phyloP scores from a whole-genome alignment of 2,888 invertebrate species.

The Dynastes hyllus region DNA sequence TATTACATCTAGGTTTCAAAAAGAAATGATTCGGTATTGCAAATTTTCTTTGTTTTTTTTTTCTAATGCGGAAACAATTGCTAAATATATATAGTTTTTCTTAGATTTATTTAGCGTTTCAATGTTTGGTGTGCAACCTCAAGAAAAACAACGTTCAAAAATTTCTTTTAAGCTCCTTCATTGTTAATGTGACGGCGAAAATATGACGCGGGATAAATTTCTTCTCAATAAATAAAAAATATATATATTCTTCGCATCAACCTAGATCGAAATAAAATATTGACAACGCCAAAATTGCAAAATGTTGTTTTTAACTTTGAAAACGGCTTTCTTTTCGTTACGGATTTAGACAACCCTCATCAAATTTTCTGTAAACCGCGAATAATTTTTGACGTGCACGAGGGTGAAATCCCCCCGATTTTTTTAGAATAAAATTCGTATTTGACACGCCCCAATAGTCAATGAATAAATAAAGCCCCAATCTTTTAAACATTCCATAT shows the following conservation, averaged over 20 bases:
- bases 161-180: conserved; percentile 3
- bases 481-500: conserved; percentile 44
- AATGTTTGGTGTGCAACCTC: not conserved
- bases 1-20: too few species aligned
- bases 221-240: conserved; percentile 36
- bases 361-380: conserved; percentile 70
- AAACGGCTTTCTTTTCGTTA: conserved; percentile 19
- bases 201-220: conserved; percentile 19
- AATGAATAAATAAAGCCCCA: conserved; percentile 52
- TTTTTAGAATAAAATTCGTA: conserved; percentile 65
- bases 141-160: not conserved
- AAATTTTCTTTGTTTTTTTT: too few species aligned
- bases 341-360: conserved; percentile 62
- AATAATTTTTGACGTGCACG: conserved; percentile 69
- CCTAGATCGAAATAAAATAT: conserved; percentile 27
- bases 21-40: too few species aligned
- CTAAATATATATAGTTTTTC: too few species aligned
- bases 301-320: conserved; percentile 35
- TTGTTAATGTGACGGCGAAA: not conserved
- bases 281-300: conserved; percentile 29
- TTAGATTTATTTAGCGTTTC: not conserved
- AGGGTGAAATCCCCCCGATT: conserved; percentile 62
- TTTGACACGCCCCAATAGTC: conserved; percentile 62
- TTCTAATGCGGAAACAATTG: too few species aligned
- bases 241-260: not conserved